A percentile compares a stretch with the other conserved stretches of the same genome.
phyloP scores from a whole-genome alignment of 2,888 invertebrate species.

The Ligdia adustata region DNA sequence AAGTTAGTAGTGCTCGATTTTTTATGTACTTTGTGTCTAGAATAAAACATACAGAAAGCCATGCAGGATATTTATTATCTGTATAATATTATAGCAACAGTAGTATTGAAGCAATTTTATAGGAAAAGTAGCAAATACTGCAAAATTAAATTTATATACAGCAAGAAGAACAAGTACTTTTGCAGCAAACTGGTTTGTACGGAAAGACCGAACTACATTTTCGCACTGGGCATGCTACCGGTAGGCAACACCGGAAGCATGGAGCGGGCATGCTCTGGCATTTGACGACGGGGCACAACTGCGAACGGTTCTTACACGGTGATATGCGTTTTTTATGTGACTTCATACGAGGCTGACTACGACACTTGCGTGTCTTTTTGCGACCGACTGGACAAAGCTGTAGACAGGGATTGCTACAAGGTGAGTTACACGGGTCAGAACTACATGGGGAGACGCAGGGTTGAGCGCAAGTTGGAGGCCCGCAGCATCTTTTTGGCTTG shows the following conservation, averaged over 20 bases:
- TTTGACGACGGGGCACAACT: slow-evolving; percentile 58
- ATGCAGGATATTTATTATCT: too few relatives aligned
- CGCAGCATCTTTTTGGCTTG: not conserved
- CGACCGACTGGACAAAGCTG: slow-evolving; percentile 63
- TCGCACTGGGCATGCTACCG: slow-evolving; percentile 45
- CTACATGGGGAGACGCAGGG: slow-evolving; percentile 33
- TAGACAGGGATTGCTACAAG: slow-evolving; percentile 63
- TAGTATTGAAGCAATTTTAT: too few relatives aligned
- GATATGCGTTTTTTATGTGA: slow-evolving; percentile 58
- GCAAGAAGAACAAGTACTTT: slow-evolving; percentile 42
- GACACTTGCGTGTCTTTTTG: slow-evolving; percentile 49
- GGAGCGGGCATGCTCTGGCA: slow-evolving; percentile 63
- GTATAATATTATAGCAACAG: too few relatives aligned
- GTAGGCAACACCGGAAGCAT: slow-evolving; percentile 46
- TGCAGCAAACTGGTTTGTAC: slow-evolving; percentile 38
- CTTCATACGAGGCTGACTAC: slow-evolving; percentile 62
- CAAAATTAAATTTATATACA: too few relatives aligned
- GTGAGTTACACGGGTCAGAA: slow-evolving; percentile 36
- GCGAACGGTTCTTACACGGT: slow-evolving; percentile 65
- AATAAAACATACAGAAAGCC: slow-evolving; percentile 27
- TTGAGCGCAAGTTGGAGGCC: not conserved
- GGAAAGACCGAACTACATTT: slow-evolving; percentile 27
- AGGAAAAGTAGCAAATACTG: too few relatives aligned
- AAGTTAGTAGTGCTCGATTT: too few relatives aligned
- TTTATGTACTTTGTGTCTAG: too few relatives aligned